Conservation (phyloP, 2,113 vertebrate genomes). For the Spilogale gracilis region DNA sequence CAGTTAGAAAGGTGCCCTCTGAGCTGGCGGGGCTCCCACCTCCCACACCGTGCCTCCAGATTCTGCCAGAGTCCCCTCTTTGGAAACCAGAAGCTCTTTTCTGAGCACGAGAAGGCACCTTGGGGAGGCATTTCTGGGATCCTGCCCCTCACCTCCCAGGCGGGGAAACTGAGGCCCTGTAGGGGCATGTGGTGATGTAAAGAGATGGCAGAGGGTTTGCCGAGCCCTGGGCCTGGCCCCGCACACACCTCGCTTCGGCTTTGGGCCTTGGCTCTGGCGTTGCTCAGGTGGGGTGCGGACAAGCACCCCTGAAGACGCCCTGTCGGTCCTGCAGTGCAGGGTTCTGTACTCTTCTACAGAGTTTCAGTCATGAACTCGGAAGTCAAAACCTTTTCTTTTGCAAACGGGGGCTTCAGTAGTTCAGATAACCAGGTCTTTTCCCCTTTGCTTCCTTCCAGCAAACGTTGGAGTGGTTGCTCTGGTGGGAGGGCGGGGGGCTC, state of each 20-base stretch:
- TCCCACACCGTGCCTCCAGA: not conserved
- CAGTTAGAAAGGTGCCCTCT: not conserved
- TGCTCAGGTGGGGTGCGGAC: not conserved
- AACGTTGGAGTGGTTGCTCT: not conserved
- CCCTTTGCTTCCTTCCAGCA: not conserved
- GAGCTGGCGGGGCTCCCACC: not conserved
- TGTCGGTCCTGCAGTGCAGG: accelerated
- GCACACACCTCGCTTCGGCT: accelerated
- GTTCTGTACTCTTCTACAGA: not conserved
- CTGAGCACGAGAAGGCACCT: not conserved
- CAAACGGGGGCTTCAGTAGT: not conserved
- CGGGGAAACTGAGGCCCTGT: not conserved
- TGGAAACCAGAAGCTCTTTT: not conserved
- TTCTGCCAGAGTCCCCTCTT: too few species aligned
- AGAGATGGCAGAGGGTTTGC: not conserved
- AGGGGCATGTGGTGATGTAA: not conserved
- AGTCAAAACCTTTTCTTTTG: not conserved
- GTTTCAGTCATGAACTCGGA: not conserved
- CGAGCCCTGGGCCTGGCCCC: not conserved
- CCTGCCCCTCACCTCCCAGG: not conserved
- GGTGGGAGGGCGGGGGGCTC: not conserved
- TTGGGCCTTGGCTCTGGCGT: not conserved
- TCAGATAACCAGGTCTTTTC: not conserved
- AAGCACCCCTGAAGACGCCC: not conserved
- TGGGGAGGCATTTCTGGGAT: not conserved